Evolutionary conservation across 2,797 vertebrate genomes (phyloP).

Genomic region (Potorous gilbertii): DNA sequence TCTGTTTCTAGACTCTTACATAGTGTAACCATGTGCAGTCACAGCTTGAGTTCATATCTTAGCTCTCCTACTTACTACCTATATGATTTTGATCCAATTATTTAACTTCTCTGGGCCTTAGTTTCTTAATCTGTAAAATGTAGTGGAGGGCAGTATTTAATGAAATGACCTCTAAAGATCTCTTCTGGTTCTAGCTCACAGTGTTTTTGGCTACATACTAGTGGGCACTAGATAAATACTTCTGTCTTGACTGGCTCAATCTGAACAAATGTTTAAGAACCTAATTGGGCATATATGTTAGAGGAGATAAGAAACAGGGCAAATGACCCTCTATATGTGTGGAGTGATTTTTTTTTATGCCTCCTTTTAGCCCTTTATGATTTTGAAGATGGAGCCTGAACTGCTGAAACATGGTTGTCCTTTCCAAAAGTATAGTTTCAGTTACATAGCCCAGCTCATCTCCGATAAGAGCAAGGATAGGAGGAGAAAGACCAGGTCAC

Average conservation of each 20-base stretch:
- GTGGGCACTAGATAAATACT: neutral
- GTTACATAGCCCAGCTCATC: neutral
- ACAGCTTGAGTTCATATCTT: neutral
- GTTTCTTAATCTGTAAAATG: neutral
- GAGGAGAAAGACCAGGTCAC: neutral
- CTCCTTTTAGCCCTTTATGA: neutral
- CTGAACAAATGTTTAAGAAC: neutral
- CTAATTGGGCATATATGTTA: neutral
- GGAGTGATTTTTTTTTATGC: neutral
- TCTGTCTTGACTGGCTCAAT: neutral
- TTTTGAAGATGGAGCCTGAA: neutral
- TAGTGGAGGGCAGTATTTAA: neutral
- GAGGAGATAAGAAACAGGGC: neutral
- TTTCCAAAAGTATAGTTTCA: neutral
- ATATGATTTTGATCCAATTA: neutral
- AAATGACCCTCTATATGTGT: neutral
- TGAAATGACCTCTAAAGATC: neutral
- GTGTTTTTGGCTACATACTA: neutral
- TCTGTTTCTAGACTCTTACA: neutral
- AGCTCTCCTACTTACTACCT: neutral
- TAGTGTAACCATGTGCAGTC: neutral
- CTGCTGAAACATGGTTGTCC: neutral
- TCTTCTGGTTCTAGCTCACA: neutral
- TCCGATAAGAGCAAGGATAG: neutral
- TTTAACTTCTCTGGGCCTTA: neutral